Base-by-base conservation (phyloP, 2,888 invertebrate genomes). In the Chironomus riparius region DNA sequence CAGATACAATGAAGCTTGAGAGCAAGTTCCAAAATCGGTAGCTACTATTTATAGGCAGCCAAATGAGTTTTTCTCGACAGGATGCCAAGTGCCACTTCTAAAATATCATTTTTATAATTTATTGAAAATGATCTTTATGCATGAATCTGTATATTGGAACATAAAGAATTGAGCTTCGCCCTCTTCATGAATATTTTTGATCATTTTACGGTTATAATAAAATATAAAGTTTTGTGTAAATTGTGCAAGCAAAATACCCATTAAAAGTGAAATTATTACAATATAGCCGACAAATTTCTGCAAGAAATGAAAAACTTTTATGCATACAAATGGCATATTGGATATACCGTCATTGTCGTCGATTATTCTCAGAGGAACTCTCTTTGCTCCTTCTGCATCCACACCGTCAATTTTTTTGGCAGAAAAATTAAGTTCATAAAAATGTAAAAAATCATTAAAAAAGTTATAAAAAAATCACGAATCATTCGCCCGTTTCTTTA, bases 381-480 rank as follows among this genome's bases (percentile, higher is more conserved):
- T 28, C 7, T 68, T n/a, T 28, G 65, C 12, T 24, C 2, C 10
- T 22, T 24, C 15, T 47, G 38, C 18, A 12, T 21, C 5, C 13
- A 70, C 18, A 70, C 68, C 70, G 56, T 48, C n/a, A 28, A 70
- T 38, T 61, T 47, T 68, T 69, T 71, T 72, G 70, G 76, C 74
- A 74, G 70, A 76, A 77, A 77, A 76, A 73, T 61, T 72, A 68
- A 68, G 22, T 68, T 68, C 48, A 24, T 47, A 74, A 74, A 74
- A 74, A 74, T 74, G 74, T 22, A 22, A 65, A 74, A 68, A 74
- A 68, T 74, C 74, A 74, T 74, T 68, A 77, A 56, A 77, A 47
- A 70, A 77, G 22, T n/a, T 15, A 65, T 68, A 68, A 74, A 74
- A 74, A 74, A 73, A 62, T 74, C 65, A 65, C 65, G 68, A 74